phyloP scores from a whole-genome alignment of 2,888 invertebrate species.

The Eulithis testata region DNA sequence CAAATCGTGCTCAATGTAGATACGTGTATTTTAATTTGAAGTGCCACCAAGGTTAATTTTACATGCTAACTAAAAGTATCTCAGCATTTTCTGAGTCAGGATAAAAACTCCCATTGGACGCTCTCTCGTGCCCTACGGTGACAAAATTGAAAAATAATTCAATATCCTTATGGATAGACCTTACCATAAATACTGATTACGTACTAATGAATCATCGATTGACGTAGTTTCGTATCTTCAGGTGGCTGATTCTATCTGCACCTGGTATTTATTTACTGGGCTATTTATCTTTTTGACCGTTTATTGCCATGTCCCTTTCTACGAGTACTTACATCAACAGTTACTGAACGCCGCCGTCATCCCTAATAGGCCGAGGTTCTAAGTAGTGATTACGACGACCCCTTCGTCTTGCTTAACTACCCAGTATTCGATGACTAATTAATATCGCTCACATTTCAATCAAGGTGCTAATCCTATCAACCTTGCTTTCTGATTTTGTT shows the following conservation, averaged over 20 bases:
- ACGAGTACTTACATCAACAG: not conserved
- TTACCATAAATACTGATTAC: not conserved
- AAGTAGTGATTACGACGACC: not conserved
- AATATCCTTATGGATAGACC: no score
- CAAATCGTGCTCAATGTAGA: conserved; percentile 18
- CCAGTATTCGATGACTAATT: not conserved
- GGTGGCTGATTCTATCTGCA: not conserved
- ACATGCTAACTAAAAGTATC: not conserved
- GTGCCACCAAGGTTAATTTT: conserved; percentile 16
- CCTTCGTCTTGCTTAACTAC: not conserved
- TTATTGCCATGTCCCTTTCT: not conserved
- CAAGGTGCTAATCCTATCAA: not conserved
- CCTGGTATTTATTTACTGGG: not conserved
- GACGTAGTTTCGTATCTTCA: not conserved
- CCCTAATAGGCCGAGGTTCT: not conserved
- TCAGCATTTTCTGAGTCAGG: no score
- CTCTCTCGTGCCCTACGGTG: no score
- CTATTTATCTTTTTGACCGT: not conserved
- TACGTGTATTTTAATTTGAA: conserved; percentile 13
- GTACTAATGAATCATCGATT: not conserved
- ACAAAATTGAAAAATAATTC: not conserved
- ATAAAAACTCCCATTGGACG: no score
- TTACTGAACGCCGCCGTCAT: no score
- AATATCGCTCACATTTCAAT: not conserved
- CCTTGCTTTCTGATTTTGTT: not conserved